Evolutionary conservation across 1,140 invertebrate species (phyloP).

Genomic region (Panonychus citri): DNA sequence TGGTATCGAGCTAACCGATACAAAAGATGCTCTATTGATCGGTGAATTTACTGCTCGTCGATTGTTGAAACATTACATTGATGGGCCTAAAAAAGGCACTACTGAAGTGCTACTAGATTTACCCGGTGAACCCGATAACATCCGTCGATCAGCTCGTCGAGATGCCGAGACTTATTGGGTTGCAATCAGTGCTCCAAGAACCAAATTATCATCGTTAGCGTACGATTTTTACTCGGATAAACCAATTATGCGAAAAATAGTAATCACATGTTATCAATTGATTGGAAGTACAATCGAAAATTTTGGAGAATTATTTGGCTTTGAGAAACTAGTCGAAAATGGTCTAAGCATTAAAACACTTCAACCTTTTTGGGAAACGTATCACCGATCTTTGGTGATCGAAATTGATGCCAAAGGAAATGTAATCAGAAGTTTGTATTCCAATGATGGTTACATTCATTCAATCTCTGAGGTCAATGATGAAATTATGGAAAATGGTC

Average conservation of each 20-base stretch:
- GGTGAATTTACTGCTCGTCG: conserved; percentile 26
- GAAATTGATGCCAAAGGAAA: conserved; percentile 39
- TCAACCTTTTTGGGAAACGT: neutral
- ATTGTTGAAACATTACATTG: conserved; percentile 41
- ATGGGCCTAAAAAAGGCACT: conserved; percentile 42
- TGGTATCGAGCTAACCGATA: conserved; percentile 36
- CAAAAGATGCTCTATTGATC: conserved; percentile 47
- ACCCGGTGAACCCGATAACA: conserved; percentile 56
- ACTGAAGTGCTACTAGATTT: conserved; percentile 45
- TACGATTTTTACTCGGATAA: conserved; percentile 20
- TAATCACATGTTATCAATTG: conserved; percentile 16
- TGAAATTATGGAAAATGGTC: conserved; percentile 17
- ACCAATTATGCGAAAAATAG: conserved; percentile 21
- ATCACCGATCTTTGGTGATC: conserved; percentile 26
- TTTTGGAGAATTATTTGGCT: conserved; percentile 10
- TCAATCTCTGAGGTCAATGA: conserved; percentile 20
- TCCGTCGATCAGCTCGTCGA: conserved; percentile 32
- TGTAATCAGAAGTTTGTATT: conserved; percentile 27
- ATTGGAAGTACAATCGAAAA: conserved; percentile 9
- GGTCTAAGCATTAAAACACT: conserved; percentile 3
- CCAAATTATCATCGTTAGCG: conserved; percentile 15
- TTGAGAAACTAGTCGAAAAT: no score
- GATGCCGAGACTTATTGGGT: conserved; percentile 38
- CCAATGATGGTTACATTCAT: conserved; percentile 18
- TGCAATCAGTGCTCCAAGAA: conserved; percentile 27